Conservation (phyloP, 2,888 invertebrate species). For the Dryocosmus kuriphilus region DNA sequence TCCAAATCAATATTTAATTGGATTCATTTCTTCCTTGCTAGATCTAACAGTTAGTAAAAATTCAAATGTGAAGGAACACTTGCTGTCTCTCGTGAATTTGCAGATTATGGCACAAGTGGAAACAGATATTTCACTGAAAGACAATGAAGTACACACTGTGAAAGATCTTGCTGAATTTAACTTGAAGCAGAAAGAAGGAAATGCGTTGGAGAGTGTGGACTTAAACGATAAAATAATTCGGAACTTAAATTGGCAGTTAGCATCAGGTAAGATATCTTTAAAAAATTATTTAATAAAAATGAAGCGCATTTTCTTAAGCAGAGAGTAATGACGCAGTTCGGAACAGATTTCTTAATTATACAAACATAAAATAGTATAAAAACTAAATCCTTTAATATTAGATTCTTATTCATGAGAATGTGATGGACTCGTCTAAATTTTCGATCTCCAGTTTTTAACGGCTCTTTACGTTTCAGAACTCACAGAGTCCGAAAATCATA, state of each 20-base stretch:
- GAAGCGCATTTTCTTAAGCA: too few species aligned
- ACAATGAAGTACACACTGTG: conserved; percentile 77
- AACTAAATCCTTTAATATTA: too few species aligned
- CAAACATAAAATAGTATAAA: too few species aligned
- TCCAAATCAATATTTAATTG: conserved; percentile 62
- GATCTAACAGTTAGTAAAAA: conserved; percentile 61
- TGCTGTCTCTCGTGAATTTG: conserved; percentile 63
- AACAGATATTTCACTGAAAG: conserved; percentile 51
- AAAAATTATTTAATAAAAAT: too few species aligned
- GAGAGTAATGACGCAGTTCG: too few species aligned
- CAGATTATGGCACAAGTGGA: conserved; percentile 69
- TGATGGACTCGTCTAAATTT: too few species aligned
- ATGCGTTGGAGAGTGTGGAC: conserved; percentile 38
- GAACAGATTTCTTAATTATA: too few species aligned
- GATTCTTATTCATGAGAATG: too few species aligned
- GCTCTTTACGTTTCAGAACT: too few species aligned
- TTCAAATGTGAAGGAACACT: conserved; percentile 56
- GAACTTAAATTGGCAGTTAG: conserved; percentile 66
- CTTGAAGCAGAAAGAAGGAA: conserved; percentile 39
- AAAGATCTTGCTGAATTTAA: conserved; percentile 73
- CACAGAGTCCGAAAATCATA: too few species aligned
- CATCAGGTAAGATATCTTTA: conserved; percentile 54
- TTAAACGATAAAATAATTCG: conserved; percentile 63
- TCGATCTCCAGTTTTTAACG: too few species aligned
- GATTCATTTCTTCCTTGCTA: conserved; percentile 64